These are phyloP conservation scores for Lepidurus arcticus DNA, from an alignment of 1,140 invertebrate genomes.

Conservation along the genomic window DNA sequence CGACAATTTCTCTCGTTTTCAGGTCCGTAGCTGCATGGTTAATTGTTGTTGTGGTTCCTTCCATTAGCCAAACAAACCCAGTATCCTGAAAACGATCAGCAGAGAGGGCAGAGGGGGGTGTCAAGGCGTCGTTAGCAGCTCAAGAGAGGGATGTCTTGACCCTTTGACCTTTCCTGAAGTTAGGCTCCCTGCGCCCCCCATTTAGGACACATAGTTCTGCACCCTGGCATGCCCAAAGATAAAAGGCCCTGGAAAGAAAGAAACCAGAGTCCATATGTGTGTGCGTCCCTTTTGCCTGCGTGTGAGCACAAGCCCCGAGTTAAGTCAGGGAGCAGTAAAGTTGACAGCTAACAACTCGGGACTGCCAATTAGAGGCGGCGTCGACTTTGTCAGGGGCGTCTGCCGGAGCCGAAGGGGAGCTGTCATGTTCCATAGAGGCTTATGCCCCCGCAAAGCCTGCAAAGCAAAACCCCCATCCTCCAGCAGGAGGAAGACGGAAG, in stretches of 20 bases:
- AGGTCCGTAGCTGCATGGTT: background rate
- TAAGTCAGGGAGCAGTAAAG: conserved; percentile 3
- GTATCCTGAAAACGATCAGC: background rate
- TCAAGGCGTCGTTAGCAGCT: background rate
- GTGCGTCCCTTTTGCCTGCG: conserved; percentile 22
- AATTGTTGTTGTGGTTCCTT: background rate
- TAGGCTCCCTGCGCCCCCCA: background rate
- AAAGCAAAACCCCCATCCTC: background rate
- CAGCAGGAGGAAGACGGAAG: background rate
- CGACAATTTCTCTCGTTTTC: background rate
- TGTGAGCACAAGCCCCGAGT: background rate
- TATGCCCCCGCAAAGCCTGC: background rate
- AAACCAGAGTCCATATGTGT: conserved; percentile 31
- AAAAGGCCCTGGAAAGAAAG: background rate
- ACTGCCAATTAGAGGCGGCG: conserved; percentile 20
- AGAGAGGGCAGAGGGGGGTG: background rate
- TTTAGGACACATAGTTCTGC: background rate
- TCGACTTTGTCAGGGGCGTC: conserved; percentile 12
- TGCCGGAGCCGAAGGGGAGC: background rate
- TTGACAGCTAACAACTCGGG: conserved; percentile 18
- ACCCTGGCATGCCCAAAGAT: background rate
- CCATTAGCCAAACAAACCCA: conserved; percentile 8
- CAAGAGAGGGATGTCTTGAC: background rate
- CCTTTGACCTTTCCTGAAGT: background rate
- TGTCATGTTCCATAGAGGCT: conserved; percentile 9